Evolutionary conservation across 2,797 vertebrate genomes (phyloP).

Genomic region (Tachyglossus aculeatus): DNA sequence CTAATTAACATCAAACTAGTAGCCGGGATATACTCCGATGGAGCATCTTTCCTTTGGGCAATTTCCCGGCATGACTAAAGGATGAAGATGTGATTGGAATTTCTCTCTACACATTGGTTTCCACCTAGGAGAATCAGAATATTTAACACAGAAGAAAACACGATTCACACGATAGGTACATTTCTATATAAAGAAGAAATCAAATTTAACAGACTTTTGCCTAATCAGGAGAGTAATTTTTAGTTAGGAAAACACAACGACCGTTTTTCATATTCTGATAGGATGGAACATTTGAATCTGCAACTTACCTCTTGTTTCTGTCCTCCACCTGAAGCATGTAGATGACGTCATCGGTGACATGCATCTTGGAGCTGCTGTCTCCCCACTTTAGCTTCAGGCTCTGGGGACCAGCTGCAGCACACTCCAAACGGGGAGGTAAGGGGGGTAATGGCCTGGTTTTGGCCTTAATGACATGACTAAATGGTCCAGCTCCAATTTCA

Average conservation of each 20-base stretch:
- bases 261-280: too few relatives aligned
- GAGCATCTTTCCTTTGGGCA: slow-evolving; percentile 13
- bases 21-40: neutral
- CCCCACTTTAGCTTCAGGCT: slow-evolving; percentile 98
- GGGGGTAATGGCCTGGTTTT: slow-evolving; percentile 93
- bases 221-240: too few relatives aligned
- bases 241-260: too few relatives aligned
- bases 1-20: slow-evolving; percentile 27
- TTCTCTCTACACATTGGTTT: too few relatives aligned
- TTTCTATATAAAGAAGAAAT: too few relatives aligned
- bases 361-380: slow-evolving; percentile 82
- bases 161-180: too few relatives aligned
- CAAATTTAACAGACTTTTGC: too few relatives aligned
- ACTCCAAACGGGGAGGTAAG: slow-evolving; percentile 90
- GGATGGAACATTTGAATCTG: too few relatives aligned
- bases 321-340: slow-evolving; percentile 96
- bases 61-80: slow-evolving; percentile 26
- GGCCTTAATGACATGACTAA: slow-evolving; percentile 83
- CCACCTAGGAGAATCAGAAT: too few relatives aligned
- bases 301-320: slow-evolving; percentile 91
- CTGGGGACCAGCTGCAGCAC: slow-evolving; percentile 92
- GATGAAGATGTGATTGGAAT: too few relatives aligned
- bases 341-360: slow-evolving; percentile 81
- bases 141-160: too few relatives aligned
- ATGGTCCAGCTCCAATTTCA: slow-evolving; percentile 88